Evolutionary conservation across 2,113 vertebrate species (phyloP).

Genomic region (Xiphias gladius): DNA sequence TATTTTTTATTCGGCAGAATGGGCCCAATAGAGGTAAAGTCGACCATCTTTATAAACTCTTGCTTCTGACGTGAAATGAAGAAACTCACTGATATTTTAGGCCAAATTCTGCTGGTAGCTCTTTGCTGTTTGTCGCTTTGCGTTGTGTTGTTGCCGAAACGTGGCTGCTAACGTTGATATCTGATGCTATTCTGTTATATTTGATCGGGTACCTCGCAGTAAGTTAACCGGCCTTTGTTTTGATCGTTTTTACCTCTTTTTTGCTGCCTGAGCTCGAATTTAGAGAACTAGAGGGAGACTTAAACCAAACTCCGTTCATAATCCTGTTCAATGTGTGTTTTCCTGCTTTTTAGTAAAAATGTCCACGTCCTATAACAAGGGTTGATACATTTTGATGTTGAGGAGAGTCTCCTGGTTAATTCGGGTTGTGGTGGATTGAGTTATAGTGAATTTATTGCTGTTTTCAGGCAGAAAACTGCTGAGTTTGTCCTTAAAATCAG

Average conservation of each 20-base stretch:
- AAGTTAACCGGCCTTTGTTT: too few species aligned
- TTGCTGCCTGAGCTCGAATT: rapidly evolving
- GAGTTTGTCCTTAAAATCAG: too few species aligned
- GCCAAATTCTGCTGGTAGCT: not conserved
- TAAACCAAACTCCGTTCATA: not conserved
- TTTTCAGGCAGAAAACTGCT: too few species aligned
- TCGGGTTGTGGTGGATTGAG: not conserved
- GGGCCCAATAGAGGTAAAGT: slow-evolving; percentile 73
- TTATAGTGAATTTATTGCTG: too few species aligned
- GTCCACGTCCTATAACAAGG: rapidly evolving
- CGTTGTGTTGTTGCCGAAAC: not conserved
- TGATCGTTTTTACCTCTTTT: not conserved
- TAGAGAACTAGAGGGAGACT: rapidly evolving
- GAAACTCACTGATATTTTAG: not conserved
- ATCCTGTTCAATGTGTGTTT: not conserved
- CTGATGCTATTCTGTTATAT: too few species aligned
- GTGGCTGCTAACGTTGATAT: not conserved
- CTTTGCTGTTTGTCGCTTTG: not conserved
- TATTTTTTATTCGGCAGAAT: slow-evolving; percentile 23
- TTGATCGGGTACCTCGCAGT: not conserved
- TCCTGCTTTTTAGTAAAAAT: not conserved
- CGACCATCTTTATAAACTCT: rapidly evolving
- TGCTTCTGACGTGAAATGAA: not conserved
- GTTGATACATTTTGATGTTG: rapidly evolving
- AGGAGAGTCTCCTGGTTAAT: not conserved